Evolutionary conservation across 2,113 vertebrate species (phyloP), one percentile per base, ranked within the genome.

Genomic region (Podarcis muralis): DNA sequence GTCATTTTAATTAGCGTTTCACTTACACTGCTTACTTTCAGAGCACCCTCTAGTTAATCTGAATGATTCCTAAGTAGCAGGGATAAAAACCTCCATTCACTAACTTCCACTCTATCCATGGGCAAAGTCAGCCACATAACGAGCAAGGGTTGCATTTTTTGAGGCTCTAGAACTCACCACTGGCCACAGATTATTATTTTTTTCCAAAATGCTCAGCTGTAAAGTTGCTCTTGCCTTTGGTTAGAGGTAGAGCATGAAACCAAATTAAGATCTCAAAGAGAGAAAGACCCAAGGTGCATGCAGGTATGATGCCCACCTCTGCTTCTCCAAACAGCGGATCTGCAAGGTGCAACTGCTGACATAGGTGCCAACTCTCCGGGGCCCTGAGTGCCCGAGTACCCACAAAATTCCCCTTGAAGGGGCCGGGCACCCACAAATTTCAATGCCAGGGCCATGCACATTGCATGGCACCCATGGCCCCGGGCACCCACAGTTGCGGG

Each of bases 171-270:
- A 12, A 27, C 43, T 59, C 48, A 40, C 53, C 20, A 40, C 76
- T 27, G 5, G 62, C 85, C 48, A 23, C 23, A 75, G 18, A 59
- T 16, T 71, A 30, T 71, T 71, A 48, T n/a, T n/a, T 30, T 43
- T 68, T 43, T 30, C 57, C 25, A 65, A 77, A 77, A 86, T 86
- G 75, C 71, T 85, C 84, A 86, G 72, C 71, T 53, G 59, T 32
- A 20, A 77, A 83, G 12, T 11, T 68, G 57, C 30, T 76, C 37
- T 32, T 43, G 37, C 37, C 25, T 40, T 37, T 62, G 13, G 35
- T 66, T 35, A 72, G 74, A 77, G 85, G 72, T 35, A n/a, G 43
- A 53, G 68, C 66, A 84, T 35, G 65, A 77, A 76, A 82, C 27
- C 23, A 81, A 72, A 4, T 22, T 59, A 16, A 16, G 40, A 53